Base-by-base conservation (phyloP, 2,888 invertebrate genomes). In the Caenorhabditis sp. region DNA sequence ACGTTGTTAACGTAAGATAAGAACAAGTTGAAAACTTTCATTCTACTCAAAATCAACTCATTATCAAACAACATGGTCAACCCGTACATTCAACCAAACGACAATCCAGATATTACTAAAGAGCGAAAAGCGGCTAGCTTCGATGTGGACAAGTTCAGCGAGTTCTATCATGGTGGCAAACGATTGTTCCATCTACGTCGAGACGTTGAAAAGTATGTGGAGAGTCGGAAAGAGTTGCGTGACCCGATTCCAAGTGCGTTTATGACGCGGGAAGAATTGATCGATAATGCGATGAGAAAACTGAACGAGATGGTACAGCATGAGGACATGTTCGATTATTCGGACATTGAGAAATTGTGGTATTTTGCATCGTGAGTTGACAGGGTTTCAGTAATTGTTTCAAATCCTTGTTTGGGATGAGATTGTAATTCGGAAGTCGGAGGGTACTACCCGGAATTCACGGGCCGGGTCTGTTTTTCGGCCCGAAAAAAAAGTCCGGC, bases 201-300 rank as follows among this genome's bases (percentile, higher is more conserved):
- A 12, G 72, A 82, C 58, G 78, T 83, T 17, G 68, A 73, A 23
- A 69, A 69, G 26, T 81, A 88, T 36, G 84, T 85, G 10, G 78
- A 84, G 6, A 76, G 83, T n/a, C 88, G 87, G 55, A 81, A 82
- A 21, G 84, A 83, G 14, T 77, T 88, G n/a, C 76, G 82, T 27
- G 84, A 83, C n/a, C 77, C 76, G 1, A 58, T 61, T 17, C 83
- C 85, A n/a, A 81, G 83, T 62, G 78, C 81, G 49, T 87, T 87
- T 64, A 78, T 88, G 73, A 81, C 76, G 0, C 69, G 88, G 4
- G 84, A 86, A n/a, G 87, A 88, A 73, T 81, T 84, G 54, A 88
- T 89, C 70, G 87, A 87, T n/a, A 84, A 84, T 58, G 85, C 86
- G 0, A 74, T 88, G 8, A 74, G 86, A 36, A 89, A 89, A 75